Conservation (phyloP, 2,113 vertebrate species). For the Formicarius rufipectus region DNA sequence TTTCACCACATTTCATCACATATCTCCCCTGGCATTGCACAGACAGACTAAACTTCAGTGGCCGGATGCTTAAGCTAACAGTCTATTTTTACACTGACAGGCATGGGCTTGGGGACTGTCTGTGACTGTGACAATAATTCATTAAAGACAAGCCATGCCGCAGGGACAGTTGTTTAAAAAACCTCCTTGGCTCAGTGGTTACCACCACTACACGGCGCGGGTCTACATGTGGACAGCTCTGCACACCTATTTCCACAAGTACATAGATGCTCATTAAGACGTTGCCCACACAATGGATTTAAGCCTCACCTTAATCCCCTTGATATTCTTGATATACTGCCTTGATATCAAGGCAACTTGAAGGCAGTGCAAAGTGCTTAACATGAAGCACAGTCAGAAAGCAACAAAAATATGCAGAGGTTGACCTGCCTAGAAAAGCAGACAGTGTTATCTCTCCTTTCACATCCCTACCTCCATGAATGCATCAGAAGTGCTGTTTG, state of each 20-base stretch:
- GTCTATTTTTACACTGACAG: not conserved
- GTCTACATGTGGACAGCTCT: not conserved
- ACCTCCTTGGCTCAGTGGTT: not conserved
- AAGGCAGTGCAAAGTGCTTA: not conserved
- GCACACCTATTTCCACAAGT: not conserved
- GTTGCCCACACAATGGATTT: not conserved
- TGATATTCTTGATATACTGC: not conserved
- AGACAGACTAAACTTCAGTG: not conserved
- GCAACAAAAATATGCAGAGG: not conserved
- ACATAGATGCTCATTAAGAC: not conserved
- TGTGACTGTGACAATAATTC: not conserved
- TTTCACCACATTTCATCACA: not conserved
- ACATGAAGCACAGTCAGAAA: not conserved
- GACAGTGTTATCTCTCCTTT: not conserved
- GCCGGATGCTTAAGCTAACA: not conserved
- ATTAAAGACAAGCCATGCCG: not conserved
- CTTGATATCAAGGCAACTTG: not conserved
- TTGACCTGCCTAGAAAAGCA: not conserved
- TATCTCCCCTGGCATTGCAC: not conserved
- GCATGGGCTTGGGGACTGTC: not conserved
- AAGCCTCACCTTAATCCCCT: not conserved
- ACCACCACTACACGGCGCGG: too few relatives aligned
- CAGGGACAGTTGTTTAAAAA: not conserved
- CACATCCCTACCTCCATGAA: not conserved
- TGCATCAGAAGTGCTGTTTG: not conserved